Base-by-base conservation (phyloP, 2,113 vertebrate species). In the Mustela nigripes region DNA sequence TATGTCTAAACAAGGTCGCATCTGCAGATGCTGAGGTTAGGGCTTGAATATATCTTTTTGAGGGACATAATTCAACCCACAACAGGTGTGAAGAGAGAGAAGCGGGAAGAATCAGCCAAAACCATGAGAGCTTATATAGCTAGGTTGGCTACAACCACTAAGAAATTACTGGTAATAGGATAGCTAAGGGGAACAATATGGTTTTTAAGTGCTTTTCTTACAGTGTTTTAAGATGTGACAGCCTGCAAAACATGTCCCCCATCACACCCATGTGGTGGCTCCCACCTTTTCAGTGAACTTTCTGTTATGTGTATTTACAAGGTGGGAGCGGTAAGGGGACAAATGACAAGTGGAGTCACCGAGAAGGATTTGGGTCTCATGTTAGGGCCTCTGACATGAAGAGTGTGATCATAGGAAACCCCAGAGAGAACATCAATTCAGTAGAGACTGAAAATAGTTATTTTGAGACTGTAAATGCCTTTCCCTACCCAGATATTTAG, bases 131-230 rank as follows among this genome's bases (percentile, higher is more conserved):
- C 2, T 79, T 85, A 86, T 73, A 62, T 71, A 63, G 26, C 53
- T 67, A 24, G 53, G 19, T 53, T 79, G 53, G 5, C 18, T 65
- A 42, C 4, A 42, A 24, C 50, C 26, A 42, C 48, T 73, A 91
- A 86, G 84, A 83, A 83, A n/a, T 50, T 67, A 4, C 56, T 39
- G 62, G n/a, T 53, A 22, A 11, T 14, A 3, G 62, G 45, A 84
- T 82, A 31, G 22, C 58, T 42, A 45, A 89, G 85, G 63, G 31
- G 31, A 74, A 39, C 16, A n/a, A n/a, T 15, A 48, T 22, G 21
- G 4, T 67, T 96, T 86, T 86, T 28, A 78, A 95, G 26, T 36
- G 4, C 39, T 91, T 96, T 95, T 56, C 56, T 92, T 93, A 31
- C 48, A 39, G 18, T 60, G n/a, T 63, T 67, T 67, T 36, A 82